A percentile compares a stretch with the other conserved stretches of the same genome.
Evolutionary conservation across 2,113 vertebrate genomes (phyloP).

Genomic region (Chloroceryle aenea): DNA sequence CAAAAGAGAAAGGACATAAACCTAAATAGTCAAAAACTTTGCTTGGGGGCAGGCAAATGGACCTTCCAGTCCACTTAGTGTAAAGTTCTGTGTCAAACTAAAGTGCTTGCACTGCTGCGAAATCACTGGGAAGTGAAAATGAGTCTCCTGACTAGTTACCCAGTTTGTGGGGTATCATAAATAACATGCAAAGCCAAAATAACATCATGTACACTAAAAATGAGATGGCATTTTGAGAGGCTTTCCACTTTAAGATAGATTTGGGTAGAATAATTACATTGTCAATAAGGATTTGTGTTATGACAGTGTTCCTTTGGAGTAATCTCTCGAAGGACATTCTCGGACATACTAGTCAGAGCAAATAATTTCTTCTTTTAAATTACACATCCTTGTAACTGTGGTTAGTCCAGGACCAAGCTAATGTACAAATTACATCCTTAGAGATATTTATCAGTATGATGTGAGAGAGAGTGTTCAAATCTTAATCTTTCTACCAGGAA

Average conservation of each 20-base stretch:
- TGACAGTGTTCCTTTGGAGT: background rate
- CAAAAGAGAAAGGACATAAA: background rate
- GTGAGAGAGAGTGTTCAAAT: background rate
- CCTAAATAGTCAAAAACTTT: background rate
- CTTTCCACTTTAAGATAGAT: background rate
- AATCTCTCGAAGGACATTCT: background rate
- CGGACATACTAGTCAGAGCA: background rate
- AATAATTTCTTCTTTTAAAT: background rate
- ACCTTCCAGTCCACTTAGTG: background rate
- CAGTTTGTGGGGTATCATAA: background rate
- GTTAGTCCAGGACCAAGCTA: background rate
- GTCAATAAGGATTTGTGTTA: background rate
- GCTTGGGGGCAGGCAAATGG: background rate
- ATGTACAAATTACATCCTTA: background rate
- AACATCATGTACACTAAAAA: background rate
- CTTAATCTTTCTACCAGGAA: background rate
- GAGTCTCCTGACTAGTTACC: background rate
- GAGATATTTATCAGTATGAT: background rate
- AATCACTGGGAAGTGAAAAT: background rate
- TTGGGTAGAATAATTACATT: background rate
- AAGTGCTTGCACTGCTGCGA: background rate
- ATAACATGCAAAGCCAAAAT: background rate
- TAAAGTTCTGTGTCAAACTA: background rate
- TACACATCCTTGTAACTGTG: background rate
- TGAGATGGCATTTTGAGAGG: background rate